phyloP scores from a whole-genome alignment of 2,797 vertebrate genomes.

The Paedocypris micromegethes region DNA sequence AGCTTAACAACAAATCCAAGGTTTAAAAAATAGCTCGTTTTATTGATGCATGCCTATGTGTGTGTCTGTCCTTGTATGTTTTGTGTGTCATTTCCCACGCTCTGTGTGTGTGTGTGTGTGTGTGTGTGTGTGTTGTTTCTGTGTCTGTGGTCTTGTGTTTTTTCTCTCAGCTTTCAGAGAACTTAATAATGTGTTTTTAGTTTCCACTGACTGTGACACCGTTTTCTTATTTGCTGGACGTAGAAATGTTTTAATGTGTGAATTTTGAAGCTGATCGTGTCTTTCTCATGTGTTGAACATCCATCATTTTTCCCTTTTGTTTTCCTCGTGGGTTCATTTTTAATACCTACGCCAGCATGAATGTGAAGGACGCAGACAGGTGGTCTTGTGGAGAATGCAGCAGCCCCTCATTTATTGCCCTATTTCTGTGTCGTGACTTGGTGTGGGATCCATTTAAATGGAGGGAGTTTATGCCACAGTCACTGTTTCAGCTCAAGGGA shows the following conservation, averaged over 20 bases:
- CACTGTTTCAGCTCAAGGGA: slow-evolving; percentile 61
- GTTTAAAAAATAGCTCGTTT: too few relatives aligned
- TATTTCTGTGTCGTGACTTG: slow-evolving; percentile 52
- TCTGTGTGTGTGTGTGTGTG: too few relatives aligned
- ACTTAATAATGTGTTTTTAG: too few relatives aligned
- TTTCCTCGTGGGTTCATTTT: neutral
- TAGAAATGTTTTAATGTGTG: neutral
- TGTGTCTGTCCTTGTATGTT: too few relatives aligned
- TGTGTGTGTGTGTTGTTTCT: too few relatives aligned
- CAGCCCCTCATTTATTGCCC: slow-evolving; percentile 55
- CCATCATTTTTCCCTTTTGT: neutral
- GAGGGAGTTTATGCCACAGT: slow-evolving; percentile 64
- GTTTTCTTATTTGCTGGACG: too few relatives aligned
- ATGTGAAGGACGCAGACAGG: slow-evolving; percentile 39
- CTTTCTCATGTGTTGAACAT: neutral
- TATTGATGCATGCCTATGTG: too few relatives aligned
- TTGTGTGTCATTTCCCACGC: too few relatives aligned
- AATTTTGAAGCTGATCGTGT: neutral
- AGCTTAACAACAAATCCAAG: too few relatives aligned
- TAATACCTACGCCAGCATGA: neutral
- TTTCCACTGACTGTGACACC: too few relatives aligned
- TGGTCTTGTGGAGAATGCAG: slow-evolving; percentile 42
- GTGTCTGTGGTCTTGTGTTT: too few relatives aligned
- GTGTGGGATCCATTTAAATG: slow-evolving; percentile 60
- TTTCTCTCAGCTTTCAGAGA: too few relatives aligned